Conservation (phyloP, 1,140 invertebrate species). For the Orchesella cincta region DNA sequence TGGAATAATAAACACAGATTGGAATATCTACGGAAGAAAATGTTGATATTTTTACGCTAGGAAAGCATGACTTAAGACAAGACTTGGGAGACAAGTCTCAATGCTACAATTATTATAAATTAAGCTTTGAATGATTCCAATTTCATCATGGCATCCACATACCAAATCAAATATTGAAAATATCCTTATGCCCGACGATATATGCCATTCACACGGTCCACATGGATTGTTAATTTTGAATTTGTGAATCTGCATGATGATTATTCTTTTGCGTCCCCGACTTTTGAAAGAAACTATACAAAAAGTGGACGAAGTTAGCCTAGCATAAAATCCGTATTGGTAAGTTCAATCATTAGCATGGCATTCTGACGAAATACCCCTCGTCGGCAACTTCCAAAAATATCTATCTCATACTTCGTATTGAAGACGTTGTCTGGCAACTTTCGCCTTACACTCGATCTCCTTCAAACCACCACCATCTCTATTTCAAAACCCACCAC, state of each 20-base stretch:
- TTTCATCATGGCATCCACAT: background rate
- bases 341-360: too few species aligned
- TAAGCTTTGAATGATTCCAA: background rate
- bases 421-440: too few species aligned
- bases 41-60: background rate
- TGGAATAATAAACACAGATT: background rate
- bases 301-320: too few species aligned
- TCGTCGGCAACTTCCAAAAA: too few species aligned
- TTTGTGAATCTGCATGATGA: background rate
- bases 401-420: too few species aligned
- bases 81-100: background rate
- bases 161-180: background rate
- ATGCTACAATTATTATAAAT: background rate
- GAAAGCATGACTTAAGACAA: background rate
- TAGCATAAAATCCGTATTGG: too few species aligned
- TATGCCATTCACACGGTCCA: constrained; percentile 4
- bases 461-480: too few species aligned
- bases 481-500: too few species aligned
- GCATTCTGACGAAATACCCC: too few species aligned
- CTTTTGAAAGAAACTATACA: too few species aligned
- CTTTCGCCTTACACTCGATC: too few species aligned
- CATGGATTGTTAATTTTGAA: background rate
- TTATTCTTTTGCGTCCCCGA: too few species aligned
- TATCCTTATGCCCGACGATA: background rate
- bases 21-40: constrained; percentile 1